Evolutionary conservation across 1,140 invertebrate genomes (phyloP), one percentile per base, ranked within the genome.

Genomic region (Steinernema feltiae): DNA sequence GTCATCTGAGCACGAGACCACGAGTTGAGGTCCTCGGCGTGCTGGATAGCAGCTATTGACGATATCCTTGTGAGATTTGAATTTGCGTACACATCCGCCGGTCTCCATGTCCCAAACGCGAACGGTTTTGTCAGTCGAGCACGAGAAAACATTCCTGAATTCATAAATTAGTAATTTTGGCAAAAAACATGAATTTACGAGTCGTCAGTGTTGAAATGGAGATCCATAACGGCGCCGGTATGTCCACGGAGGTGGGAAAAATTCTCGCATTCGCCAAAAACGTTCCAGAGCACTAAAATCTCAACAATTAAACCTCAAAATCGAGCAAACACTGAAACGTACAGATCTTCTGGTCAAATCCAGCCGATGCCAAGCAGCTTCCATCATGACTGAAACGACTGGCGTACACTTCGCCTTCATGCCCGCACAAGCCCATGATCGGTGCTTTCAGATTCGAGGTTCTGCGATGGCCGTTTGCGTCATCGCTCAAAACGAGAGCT

Each of bases 251-350:
- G 90, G 7, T 92, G 90, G 80, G 93, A 93, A 78, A 97, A 91
- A 87, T 98, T 99, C 83, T 99, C 95, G 89, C 96, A 99, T 85
- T 99, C 95, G 1, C 94, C 96, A 87, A 95, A 97, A 1, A 95
- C 93, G 87, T 93, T 95, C 97, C 97, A 99, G 80, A 99, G 89
- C 87, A 92, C 94, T 97, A 85, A 73, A 90, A 89, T 30, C 30
- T 21, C 32, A 71, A 73, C 46, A 29, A 31, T 77, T 72, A 70
- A 48, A 72, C 70, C 29, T 91, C 90, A 97, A n/a, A n/a, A n/a
- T n/a, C n/a, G n/a, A n/a, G n/a, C n/a, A n/a, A n/a, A n/a, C n/a
- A n/a, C n/a, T n/a, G n/a, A n/a, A n/a, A n/a, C n/a, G n/a, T n/a
- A n/a, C 95, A 94, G 79, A 99, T 95, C 88, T 94, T 91, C 86